Evolutionary conservation across 2,797 vertebrate genomes (phyloP), one percentile per base, ranked within the genome.

Genomic region (Diglossa cyanea): DNA sequence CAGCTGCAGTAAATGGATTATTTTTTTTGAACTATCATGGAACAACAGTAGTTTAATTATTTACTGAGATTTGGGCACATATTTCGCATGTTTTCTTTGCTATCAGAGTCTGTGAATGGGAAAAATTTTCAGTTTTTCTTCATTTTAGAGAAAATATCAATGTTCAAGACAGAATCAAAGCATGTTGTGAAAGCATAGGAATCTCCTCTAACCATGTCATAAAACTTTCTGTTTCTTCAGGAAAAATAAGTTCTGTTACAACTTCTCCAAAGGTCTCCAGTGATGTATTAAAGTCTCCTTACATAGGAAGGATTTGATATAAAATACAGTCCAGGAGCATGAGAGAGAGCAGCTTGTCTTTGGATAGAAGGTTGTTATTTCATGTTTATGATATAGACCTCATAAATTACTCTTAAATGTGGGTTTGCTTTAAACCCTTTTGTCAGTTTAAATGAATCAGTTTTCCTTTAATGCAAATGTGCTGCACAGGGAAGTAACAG

Each of bases 321-420:
- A 91, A 97, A 97, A 95, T 95, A 83, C 37, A 71, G 94, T 80
- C 81, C 62, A 77, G 85, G 65, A 91, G 76, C 80, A 66, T 53
- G 70, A 90, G 93, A 85, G 89, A 51, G 91, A 93, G 82, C 88
- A 94, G 84, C 76, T 93, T 94, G 87, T 88, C 91, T 96, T 93
- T 90, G 70, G 90, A 93, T 72, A 58, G 68, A 90, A 93, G 60
- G 62, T 60, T 68, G 71, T 88, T 88, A 94, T 94, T 96, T 96
- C 92, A 95, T 87, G 85, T 91, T 96, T 90, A 73, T 92, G 95
- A 62, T 79, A 54, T 3, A 91, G 81, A 65, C 61, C 70, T 85
- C 90, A 81, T 95, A 95, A 96, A 96, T 97, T 94, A 93, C 83
- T 81, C 84, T 73, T 90, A 74, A 93, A 90, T 90, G 68, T 61